Percentiles rank a stretch among this genome's conserved stretches.
phyloP scores from a whole-genome alignment of 2,888 invertebrate genomes.

The Drosophila prolongata region DNA sequence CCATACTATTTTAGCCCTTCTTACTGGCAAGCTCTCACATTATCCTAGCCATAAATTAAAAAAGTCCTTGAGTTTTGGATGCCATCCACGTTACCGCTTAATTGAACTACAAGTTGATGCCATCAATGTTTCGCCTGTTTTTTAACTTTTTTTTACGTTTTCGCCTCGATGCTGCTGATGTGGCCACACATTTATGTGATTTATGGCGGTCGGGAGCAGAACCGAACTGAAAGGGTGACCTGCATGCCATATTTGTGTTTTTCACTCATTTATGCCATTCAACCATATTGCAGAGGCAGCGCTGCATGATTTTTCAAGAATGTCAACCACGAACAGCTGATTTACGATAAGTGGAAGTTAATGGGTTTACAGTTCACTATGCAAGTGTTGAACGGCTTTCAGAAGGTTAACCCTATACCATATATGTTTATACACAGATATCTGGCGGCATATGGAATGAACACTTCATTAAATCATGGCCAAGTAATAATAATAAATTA shows the following conservation, averaged over 20 bases:
- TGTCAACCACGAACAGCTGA: slow-evolving; percentile 64
- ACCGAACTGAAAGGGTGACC: slow-evolving; percentile 4
- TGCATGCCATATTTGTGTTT: slow-evolving; percentile 18
- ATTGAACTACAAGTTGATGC: slow-evolving; percentile 64
- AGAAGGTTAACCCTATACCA: not conserved
- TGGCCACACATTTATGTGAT: slow-evolving; percentile 63
- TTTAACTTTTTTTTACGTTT: not conserved
- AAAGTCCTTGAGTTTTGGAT: slow-evolving; percentile 9
- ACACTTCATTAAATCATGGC: not conserved
- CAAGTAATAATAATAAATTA: not conserved
- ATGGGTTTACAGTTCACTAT: slow-evolving; percentile 19
- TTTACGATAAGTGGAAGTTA: slow-evolving; percentile 41
- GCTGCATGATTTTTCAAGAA: slow-evolving; percentile 64
- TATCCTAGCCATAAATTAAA: slow-evolving; percentile 56
- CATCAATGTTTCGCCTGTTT: slow-evolving; percentile 15
- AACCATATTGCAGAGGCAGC: slow-evolving; percentile 6
- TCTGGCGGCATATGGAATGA: not conserved
- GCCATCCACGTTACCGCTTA: slow-evolving; percentile 48
- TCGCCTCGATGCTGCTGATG: slow-evolving; percentile 35
- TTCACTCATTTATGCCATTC: slow-evolving; percentile 29
- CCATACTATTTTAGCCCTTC: not conserved
- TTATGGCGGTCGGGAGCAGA: slow-evolving; percentile 58
- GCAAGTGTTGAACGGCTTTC: slow-evolving; percentile 3
- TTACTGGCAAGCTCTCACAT: slow-evolving; percentile 2
- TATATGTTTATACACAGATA: not conserved